Evolutionary conservation across 2,113 vertebrate genomes (phyloP).

Genomic region (Ctenodactylus gundi): DNA sequence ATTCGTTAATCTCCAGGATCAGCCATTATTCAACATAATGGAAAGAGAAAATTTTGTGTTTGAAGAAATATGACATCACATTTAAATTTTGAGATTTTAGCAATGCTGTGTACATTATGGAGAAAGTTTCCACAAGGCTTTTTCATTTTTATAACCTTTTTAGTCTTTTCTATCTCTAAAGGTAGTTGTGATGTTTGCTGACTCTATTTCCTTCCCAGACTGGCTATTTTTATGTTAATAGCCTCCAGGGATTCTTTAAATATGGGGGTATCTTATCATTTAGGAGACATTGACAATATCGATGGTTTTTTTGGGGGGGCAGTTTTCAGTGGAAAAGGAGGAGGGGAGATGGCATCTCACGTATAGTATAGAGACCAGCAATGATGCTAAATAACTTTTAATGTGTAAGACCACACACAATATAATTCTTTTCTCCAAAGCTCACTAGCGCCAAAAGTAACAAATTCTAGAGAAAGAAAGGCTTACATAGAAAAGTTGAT

Average conservation of each 20-base stretch:
- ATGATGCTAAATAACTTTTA: not conserved
- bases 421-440: not conserved
- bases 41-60: too few relatives aligned
- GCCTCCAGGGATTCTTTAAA: not conserved
- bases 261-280: not conserved
- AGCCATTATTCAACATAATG: not conserved
- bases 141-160: not conserved
- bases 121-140: not conserved
- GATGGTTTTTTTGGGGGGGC: not conserved
- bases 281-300: not conserved
- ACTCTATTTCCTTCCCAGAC: not conserved
- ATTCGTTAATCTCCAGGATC: not conserved
- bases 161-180: not conserved
- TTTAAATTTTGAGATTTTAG: not conserved
- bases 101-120: not conserved
- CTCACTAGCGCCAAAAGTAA: not conserved
- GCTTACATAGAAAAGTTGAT: not conserved
- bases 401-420: not conserved
- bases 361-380: not conserved
- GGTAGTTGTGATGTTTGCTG: not conserved
- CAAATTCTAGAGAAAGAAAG: not conserved
- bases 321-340: rapidly evolving
- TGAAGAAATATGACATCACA: too few relatives aligned
- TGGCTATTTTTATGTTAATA: not conserved
- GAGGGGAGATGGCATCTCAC: not conserved